These are phyloP conservation scores for Oreonectes daqikongensis DNA, from an alignment of 2,797 vertebrate species.

Conservation along the genomic window DNA sequence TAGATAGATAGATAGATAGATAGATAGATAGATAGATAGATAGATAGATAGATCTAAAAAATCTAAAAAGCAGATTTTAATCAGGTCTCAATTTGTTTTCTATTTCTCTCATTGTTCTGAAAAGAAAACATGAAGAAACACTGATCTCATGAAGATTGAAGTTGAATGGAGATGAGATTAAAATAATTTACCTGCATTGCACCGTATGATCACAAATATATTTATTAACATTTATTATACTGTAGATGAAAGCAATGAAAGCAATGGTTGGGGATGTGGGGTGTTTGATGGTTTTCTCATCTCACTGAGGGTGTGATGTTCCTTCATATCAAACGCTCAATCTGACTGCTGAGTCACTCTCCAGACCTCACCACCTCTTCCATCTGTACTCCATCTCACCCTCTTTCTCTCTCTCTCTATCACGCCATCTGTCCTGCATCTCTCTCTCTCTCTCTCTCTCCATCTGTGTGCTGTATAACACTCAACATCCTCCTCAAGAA, in stretches of 20 bases:
- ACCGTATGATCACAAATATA: too few relatives aligned
- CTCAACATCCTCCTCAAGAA: slow-evolving; percentile 9
- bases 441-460: slow-evolving; percentile 13
- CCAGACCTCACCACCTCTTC: slow-evolving; percentile 39
- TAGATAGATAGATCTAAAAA: too few relatives aligned
- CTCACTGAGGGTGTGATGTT: slow-evolving; percentile 78
- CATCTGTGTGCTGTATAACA: slow-evolving; percentile 29
- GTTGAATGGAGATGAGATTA: too few relatives aligned
- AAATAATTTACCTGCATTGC: too few relatives aligned
- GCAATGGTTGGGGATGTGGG: not conserved
- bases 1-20: too few relatives aligned
- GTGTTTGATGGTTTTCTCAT: slow-evolving; percentile 58
- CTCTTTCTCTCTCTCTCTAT: slow-evolving; percentile 41
- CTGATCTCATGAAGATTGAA: too few relatives aligned
- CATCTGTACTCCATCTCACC: slow-evolving; percentile 42
- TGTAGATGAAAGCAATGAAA: not conserved
- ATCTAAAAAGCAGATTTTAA: too few relatives aligned
- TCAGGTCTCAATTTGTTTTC: too few relatives aligned
- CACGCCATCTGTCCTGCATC: slow-evolving; percentile 52
- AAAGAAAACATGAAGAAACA: too few relatives aligned
- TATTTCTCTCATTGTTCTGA: too few relatives aligned
- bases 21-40: too few relatives aligned
- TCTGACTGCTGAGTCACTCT: slow-evolving; percentile 55
- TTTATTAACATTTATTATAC: slow-evolving; percentile 5
- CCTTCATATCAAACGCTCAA: slow-evolving; percentile 71